Evolutionary conservation across 2,888 invertebrate species (phyloP).

Genomic region (Iphiclides podalirius): DNA sequence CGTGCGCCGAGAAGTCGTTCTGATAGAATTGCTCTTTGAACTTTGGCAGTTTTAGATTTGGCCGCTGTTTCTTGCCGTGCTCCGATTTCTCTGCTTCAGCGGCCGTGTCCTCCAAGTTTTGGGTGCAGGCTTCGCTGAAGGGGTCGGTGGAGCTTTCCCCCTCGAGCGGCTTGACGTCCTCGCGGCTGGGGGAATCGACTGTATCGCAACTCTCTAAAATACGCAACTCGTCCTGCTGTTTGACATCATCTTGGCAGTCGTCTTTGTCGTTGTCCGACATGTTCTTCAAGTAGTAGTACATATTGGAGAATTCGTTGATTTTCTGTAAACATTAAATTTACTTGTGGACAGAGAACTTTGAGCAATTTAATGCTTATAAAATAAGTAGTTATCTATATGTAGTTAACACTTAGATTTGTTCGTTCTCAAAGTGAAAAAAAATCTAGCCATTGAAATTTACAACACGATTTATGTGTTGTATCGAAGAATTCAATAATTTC

Average conservation of each 20-base stretch:
- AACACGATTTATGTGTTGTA: no score
- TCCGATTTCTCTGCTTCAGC: conserved; percentile 42
- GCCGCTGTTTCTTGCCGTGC: conserved; percentile 66
- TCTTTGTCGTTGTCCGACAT: conserved; percentile 82
- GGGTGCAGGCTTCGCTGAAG: conserved; percentile 72
- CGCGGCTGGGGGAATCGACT: conserved; percentile 56
- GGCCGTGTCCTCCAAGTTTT: conserved; percentile 59
- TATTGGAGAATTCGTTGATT: conserved; percentile 92
- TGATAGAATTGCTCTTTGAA: conserved; percentile 72
- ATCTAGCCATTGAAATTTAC: no score
- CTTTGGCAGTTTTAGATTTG: conserved; percentile 63
- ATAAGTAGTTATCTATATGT: no score
- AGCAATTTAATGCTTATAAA: no score
- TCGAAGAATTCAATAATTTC: no score
- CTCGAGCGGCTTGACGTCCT: conserved; percentile 34
- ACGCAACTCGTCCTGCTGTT: conserved; percentile 56
- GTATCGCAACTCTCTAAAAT: conserved; percentile 61
- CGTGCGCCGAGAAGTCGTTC: conserved; percentile 63
- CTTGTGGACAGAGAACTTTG: no score
- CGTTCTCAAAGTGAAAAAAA: no score
- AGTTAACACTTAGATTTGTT: no score
- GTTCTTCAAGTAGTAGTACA: conserved; percentile 92
- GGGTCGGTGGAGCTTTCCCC: conserved; percentile 50
- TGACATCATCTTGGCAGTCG: conserved; percentile 53
- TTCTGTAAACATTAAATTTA: conserved; percentile 76